These are phyloP conservation scores for Chrysina gloriosa DNA, from an alignment of 2,888 invertebrate species.

Conservation along the genomic window DNA sequence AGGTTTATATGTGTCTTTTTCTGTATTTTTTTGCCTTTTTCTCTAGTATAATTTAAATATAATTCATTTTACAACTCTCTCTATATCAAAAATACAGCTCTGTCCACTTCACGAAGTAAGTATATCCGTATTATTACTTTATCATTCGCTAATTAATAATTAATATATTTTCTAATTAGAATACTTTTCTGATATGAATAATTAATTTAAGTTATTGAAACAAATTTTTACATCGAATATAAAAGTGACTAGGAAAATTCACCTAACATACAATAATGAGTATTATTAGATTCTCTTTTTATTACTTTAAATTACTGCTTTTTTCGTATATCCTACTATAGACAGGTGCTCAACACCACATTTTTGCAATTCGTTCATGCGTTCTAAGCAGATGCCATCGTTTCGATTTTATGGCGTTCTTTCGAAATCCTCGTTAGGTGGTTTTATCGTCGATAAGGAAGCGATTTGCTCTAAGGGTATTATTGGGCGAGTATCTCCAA, in stretches of 20 bases:
- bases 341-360: constrained; percentile 1
- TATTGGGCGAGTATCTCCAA: constrained; percentile 43
- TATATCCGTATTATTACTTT: constrained; percentile 20
- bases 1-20: no score
- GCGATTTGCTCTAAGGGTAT: constrained; percentile 43
- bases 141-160: constrained; percentile 21
- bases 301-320: constrained; percentile 35
- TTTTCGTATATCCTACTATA: constrained; percentile 1
- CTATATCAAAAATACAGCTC: constrained; percentile 42
- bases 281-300: neutral
- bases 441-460: constrained; percentile 46
- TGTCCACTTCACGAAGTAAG: constrained; percentile 23
- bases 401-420: constrained; percentile 51
- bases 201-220: constrained; percentile 42
- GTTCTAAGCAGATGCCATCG: constrained; percentile 29
- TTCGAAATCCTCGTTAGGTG: constrained; percentile 49
- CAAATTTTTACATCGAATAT: constrained; percentile 42
- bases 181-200: constrained; percentile 38
- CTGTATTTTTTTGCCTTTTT: neutral
- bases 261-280: constrained; percentile 41
- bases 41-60: no score
- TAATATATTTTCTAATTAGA: constrained; percentile 20
- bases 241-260: constrained; percentile 50
- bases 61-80: constrained; percentile 16
- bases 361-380: constrained; percentile 3